These are phyloP conservation scores for Eledone cirrhosa DNA, from an alignment of 2,888 invertebrate species.

Conservation along the genomic window DNA sequence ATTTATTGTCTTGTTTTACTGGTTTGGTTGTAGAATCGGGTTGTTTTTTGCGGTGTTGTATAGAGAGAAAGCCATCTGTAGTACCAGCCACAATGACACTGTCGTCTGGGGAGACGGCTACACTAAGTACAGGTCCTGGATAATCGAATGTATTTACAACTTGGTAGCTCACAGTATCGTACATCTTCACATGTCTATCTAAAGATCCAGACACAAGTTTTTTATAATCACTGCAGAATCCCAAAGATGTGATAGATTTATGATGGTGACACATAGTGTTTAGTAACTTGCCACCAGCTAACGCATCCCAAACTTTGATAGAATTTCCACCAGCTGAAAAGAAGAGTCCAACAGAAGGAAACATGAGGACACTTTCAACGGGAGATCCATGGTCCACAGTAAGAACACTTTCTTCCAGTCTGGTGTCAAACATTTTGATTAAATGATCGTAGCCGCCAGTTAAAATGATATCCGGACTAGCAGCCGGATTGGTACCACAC, in stretches of 20 bases:
- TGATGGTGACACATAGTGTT: slow-evolving; percentile 90
- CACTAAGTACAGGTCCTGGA: slow-evolving; percentile 87
- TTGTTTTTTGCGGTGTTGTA: slow-evolving; percentile 76
- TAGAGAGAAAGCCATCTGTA: slow-evolving; percentile 89
- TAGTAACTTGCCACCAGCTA: slow-evolving; percentile 81
- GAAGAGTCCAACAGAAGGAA: slow-evolving; percentile 89
- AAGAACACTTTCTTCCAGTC: slow-evolving; percentile 76
- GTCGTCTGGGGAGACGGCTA: slow-evolving; percentile 79
- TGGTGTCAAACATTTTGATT: slow-evolving; percentile 86
- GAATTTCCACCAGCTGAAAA: slow-evolving; percentile 89
- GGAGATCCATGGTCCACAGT: slow-evolving; percentile 87
- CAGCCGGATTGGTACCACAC: slow-evolving; percentile 81
- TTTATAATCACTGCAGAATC: slow-evolving; percentile 82
- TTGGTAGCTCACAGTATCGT: slow-evolving; percentile 86
- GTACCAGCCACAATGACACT: slow-evolving; percentile 89
- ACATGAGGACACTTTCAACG: slow-evolving; percentile 86
- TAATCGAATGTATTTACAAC: slow-evolving; percentile 88
- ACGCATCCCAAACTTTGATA: slow-evolving; percentile 91
- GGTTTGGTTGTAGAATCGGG: slow-evolving; percentile 59
- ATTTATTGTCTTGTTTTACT: slow-evolving; percentile 37
- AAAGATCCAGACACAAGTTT: slow-evolving; percentile 88
- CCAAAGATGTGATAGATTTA: slow-evolving; percentile 90
- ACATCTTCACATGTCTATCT: slow-evolving; percentile 91
- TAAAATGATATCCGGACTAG: slow-evolving; percentile 65
- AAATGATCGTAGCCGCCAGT: slow-evolving; percentile 82